Percentiles rank a stretch among this genome's conserved stretches.
These are phyloP conservation scores for Drosophila putrida DNA, from an alignment of 2,888 invertebrate genomes.

Conservation along the genomic window DNA sequence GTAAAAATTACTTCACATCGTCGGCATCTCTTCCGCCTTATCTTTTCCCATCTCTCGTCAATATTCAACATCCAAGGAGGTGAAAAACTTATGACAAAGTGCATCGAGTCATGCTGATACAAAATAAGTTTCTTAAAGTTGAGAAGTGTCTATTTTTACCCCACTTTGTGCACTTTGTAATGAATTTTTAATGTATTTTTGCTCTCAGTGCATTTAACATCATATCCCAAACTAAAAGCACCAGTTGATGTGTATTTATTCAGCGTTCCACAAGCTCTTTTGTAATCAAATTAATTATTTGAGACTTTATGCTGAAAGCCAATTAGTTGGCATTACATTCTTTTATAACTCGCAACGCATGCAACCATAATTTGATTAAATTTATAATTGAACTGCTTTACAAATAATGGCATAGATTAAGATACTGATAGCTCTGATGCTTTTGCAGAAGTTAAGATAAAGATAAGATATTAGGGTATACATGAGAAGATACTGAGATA, in stretches of 20 bases:
- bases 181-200: conserved; percentile 72
- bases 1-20: neutral
- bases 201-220: conserved; percentile 37
- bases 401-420: conserved; percentile 25
- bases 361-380: conserved; percentile 53
- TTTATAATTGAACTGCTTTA: conserved; percentile 69
- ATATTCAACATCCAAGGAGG: conserved; percentile 11
- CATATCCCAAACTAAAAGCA: conserved; percentile 22
- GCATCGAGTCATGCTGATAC: neutral
- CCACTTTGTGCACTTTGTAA: conserved; percentile 55
- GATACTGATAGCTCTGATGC: neutral
- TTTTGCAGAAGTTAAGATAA: neutral
- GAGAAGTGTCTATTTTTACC: conserved; percentile 14
- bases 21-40: neutral
- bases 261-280: neutral
- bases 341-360: conserved; percentile 32
- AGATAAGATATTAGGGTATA: neutral
- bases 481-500: neutral
- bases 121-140: conserved; percentile 60
- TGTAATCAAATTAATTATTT: conserved; percentile 62
- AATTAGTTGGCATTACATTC: conserved; percentile 53
- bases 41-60: neutral
- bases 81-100: conserved; percentile 19
- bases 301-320: conserved; percentile 48
- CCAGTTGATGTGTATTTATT: conserved; percentile 8